These are phyloP conservation scores for Thymelicus sylvestris DNA, from an alignment of 2,888 invertebrate genomes.

Conservation along the genomic window DNA sequence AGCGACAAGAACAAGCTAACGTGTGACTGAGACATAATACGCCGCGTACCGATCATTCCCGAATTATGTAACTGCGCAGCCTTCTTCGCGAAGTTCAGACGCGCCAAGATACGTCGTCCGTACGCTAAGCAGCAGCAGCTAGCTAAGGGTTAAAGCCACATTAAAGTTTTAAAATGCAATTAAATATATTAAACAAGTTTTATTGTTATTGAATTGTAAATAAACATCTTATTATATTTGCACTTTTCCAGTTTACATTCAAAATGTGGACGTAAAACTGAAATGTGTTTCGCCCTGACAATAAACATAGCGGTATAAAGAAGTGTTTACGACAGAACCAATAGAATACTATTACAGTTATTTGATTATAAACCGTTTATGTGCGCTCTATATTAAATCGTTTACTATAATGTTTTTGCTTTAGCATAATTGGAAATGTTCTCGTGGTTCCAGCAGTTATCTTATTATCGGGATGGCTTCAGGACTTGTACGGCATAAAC, in stretches of 20 bases:
- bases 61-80: no score
- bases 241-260: conserved; percentile 1
- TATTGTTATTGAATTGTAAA: no score
- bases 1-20: no score
- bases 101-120: no score
- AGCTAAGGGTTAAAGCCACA: no score
- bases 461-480: conserved; percentile 37
- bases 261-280: conserved; percentile 10
- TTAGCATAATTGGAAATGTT: conserved; percentile 39
- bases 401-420: conserved; percentile 38
- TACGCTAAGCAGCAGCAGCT: no score
- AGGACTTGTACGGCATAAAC: conserved; percentile 32
- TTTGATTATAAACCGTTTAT: conserved; percentile 36
- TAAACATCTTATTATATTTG: no score
- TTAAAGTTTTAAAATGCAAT: no score
- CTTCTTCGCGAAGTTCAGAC: no score
- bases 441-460: conserved; percentile 30
- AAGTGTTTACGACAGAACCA: conserved; percentile 14
- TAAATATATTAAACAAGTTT: no score
- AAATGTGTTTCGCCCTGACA: conserved; percentile 1
- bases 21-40: no score
- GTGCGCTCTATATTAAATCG: conserved; percentile 37
- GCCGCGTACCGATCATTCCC: no score
- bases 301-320: conserved; percentile 21
- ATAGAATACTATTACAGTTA: conserved; percentile 32